phyloP scores from a whole-genome alignment of 2,797 vertebrate genomes.

The Pangasius mekongensis region DNA sequence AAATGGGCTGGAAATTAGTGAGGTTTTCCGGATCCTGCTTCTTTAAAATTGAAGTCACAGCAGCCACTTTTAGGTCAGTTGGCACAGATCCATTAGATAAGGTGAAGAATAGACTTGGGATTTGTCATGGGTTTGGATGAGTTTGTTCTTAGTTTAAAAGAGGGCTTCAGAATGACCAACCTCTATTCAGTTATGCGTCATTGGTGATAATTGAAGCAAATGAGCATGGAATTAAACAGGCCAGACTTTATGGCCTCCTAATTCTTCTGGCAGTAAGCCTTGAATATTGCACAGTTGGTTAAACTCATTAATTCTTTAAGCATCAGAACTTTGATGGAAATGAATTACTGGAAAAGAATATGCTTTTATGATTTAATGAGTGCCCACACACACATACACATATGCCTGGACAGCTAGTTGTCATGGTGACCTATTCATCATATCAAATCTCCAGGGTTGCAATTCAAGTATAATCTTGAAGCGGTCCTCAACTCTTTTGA shows the following conservation, averaged over 20 bases:
- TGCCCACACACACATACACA: not conserved
- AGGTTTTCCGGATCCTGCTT: slow-evolving; percentile 2
- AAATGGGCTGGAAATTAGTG: not conserved
- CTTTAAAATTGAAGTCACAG: slow-evolving; percentile 14
- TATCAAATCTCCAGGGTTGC: slow-evolving; percentile 48
- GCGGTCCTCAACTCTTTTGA: slow-evolving; percentile 23
- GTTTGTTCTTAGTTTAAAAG: slow-evolving; percentile 12
- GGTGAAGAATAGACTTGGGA: not conserved
- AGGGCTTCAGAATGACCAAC: slow-evolving; percentile 42
- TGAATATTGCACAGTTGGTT: slow-evolving; percentile 43
- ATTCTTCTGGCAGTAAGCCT: slow-evolving; percentile 20
- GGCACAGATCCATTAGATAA: slow-evolving; percentile 2
- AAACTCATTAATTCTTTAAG: slow-evolving; percentile 34
- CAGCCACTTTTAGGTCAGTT: not conserved
- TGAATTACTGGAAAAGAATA: slow-evolving; percentile 32
- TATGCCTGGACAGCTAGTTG: slow-evolving; percentile 32
- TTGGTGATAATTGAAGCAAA: slow-evolving; percentile 67
- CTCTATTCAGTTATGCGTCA: slow-evolving; percentile 40
- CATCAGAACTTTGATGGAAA: slow-evolving; percentile 27
- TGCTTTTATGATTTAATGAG: slow-evolving; percentile 39
- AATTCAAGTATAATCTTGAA: slow-evolving; percentile 45
- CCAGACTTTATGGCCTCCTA: slow-evolving; percentile 23
- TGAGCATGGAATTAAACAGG: slow-evolving; percentile 66
- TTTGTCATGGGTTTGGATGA: not conserved
- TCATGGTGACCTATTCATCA: slow-evolving; percentile 66